Percentiles rank a stretch among this genome's conserved stretches.
These are phyloP conservation scores for Temnopleurus reevesii DNA, from an alignment of 53 echinoderm and acorn worm genomes.

Conservation along the genomic window DNA sequence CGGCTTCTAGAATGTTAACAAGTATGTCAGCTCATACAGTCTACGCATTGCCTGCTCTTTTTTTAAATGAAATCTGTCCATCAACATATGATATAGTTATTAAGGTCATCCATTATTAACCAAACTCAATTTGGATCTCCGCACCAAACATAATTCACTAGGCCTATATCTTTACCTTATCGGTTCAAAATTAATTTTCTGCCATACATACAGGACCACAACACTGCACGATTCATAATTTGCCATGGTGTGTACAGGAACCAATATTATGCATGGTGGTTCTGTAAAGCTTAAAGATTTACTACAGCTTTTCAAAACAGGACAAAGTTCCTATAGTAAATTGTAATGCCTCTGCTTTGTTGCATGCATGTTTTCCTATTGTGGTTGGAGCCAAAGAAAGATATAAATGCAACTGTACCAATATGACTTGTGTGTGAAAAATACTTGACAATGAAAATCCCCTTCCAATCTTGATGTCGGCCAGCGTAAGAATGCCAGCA, in stretches of 20 bases:
- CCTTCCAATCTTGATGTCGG: not conserved
- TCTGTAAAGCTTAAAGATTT: not conserved
- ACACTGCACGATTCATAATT: not conserved
- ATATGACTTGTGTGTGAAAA: constrained; percentile 20
- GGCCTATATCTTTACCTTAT: constrained; percentile 13
- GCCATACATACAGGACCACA: not conserved
- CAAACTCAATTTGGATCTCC: not conserved
- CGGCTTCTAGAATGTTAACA: too few relatives aligned
- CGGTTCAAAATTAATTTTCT: constrained; percentile 16
- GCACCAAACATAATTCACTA: not conserved
- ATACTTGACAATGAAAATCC: constrained; percentile 27
- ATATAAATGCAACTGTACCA: constrained; percentile 33
- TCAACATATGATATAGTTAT: not conserved
- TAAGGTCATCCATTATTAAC: not conserved
- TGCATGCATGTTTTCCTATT: constrained; percentile 7
- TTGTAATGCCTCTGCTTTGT: not conserved
- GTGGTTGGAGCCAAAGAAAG: constrained; percentile 11
- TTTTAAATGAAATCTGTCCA: not conserved
- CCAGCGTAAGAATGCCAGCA: not conserved
- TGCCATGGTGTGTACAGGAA: not conserved
- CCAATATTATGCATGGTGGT: not conserved
- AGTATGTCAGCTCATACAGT: not conserved
- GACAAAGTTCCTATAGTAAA: not conserved
- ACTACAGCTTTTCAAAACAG: not conserved
- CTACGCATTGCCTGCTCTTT: not conserved